Evolutionary conservation across 2,888 invertebrate species (phyloP).

Genomic region (Drosophila histrio): DNA sequence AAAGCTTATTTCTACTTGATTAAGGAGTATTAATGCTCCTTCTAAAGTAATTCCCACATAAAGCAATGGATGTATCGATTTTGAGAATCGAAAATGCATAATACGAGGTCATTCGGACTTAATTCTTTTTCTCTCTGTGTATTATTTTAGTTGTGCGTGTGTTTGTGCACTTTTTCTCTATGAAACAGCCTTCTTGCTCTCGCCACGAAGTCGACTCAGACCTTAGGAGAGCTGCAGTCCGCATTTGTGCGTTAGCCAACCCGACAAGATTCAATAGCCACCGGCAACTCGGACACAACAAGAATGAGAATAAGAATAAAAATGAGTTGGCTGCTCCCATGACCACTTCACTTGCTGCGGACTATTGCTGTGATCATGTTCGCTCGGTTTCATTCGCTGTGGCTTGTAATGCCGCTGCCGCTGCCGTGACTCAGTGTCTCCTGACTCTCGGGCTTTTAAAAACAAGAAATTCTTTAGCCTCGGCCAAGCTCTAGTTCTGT

Average conservation of each 20-base stretch:
- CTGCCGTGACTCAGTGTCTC: constrained; percentile 56
- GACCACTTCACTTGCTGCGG: constrained; percentile 52
- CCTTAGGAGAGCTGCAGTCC: constrained; percentile 27
- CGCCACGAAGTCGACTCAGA: constrained; percentile 7
- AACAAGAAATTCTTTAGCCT: constrained; percentile 62
- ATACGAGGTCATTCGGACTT: too few relatives aligned
- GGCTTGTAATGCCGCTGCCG: constrained; percentile 30
- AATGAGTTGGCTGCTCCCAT: constrained; percentile 51
- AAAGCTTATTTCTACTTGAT: too few relatives aligned
- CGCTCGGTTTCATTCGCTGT: constrained; percentile 41
- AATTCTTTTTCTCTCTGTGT: neutral
- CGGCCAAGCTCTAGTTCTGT: constrained; percentile 45
- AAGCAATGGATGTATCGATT: too few relatives aligned
- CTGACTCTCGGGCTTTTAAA: constrained; percentile 29
- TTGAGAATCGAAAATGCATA: too few relatives aligned
- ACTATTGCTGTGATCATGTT: constrained; percentile 34
- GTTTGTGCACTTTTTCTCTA: constrained; percentile 20
- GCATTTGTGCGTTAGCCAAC: constrained; percentile 47
- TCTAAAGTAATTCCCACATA: too few relatives aligned
- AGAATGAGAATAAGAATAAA: constrained; percentile 22
- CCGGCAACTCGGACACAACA: constrained; percentile 68
- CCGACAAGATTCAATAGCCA: constrained; percentile 77
- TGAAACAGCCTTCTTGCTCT: constrained; percentile 19
- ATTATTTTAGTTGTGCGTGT: constrained; percentile 15
- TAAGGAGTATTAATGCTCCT: too few relatives aligned